phyloP scores from a whole-genome alignment of 2,797 vertebrate species.

The Mycteria americana region DNA sequence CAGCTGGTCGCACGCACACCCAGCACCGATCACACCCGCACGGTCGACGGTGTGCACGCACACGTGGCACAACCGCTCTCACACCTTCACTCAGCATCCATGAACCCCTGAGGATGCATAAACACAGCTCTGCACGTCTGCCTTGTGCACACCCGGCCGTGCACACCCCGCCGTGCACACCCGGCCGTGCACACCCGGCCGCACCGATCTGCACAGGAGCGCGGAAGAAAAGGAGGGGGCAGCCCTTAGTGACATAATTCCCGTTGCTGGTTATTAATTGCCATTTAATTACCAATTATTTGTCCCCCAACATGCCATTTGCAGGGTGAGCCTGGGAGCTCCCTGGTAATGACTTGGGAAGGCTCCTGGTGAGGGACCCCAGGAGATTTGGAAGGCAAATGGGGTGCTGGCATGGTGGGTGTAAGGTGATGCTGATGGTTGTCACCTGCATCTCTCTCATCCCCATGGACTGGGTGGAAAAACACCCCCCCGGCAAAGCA shows the following conservation, averaged over 20 bases:
- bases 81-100: not conserved
- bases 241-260: not conserved
- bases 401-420: not conserved
- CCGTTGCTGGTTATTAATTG: not conserved
- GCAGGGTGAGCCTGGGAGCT: not conserved
- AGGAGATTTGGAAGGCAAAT: slow-evolving; percentile 47
- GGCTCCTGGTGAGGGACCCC: not conserved
- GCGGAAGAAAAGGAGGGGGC: not conserved
- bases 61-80: not conserved
- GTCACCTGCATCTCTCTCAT: not conserved
- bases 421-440: slow-evolving; percentile 48
- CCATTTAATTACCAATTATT: not conserved
- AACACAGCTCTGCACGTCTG: accelerated
- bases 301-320: not conserved
- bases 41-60: accelerated
- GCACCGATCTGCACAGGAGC: not conserved
- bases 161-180: too few relatives aligned
- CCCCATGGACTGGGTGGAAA: not conserved
- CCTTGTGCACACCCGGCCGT: too few relatives aligned
- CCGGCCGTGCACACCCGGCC: not conserved
- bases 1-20: accelerated
- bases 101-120: not conserved
- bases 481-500: not conserved
- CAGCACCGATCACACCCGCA: not conserved
- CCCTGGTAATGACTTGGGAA: not conserved